Percentiles rank a stretch among this genome's conserved stretches.
phyloP scores from a whole-genome alignment of 2,113 vertebrate species.

The Phainopepla nitens region DNA sequence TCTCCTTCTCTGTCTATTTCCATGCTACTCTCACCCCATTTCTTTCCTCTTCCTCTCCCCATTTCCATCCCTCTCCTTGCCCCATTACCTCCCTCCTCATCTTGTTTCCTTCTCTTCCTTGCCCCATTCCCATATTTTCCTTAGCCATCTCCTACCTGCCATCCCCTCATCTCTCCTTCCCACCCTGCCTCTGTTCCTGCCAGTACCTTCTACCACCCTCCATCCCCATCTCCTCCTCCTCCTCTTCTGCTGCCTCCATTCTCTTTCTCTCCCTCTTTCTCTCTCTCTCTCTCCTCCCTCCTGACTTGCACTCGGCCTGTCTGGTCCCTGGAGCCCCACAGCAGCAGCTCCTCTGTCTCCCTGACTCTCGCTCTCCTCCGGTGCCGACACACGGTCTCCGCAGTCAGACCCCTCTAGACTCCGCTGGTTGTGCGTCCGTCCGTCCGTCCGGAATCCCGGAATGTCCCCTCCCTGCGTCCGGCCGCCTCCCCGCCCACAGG shows the following conservation, averaged over 20 bases:
- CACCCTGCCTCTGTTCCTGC: not conserved
- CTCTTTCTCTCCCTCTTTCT: not conserved
- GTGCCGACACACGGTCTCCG: slow-evolving; percentile 29
- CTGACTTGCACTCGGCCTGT: slow-evolving; percentile 26
- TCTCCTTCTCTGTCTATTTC: no score
- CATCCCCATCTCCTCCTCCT: not conserved
- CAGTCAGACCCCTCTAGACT: slow-evolving; percentile 44
- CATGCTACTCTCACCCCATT: not conserved
- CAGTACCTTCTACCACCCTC: not conserved
- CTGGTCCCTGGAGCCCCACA: slow-evolving; percentile 59
- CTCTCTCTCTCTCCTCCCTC: not conserved
- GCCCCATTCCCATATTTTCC: not conserved
- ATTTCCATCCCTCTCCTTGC: not conserved
- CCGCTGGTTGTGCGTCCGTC: slow-evolving; percentile 50
- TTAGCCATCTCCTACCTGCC: not conserved
- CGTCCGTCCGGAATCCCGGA: slow-evolving; percentile 35
- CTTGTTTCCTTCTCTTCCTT: not conserved
- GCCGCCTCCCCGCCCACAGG: not conserved
- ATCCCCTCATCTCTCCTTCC: not conserved
- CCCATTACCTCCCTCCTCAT: not conserved
- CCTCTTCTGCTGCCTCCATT: not conserved
- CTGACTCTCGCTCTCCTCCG: slow-evolving; percentile 24
- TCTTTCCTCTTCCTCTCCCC: not conserved
- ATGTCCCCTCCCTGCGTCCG: not conserved
- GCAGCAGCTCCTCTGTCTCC: slow-evolving; percentile 60